A percentile compares a stretch with the other conserved stretches of the same genome.
Conservation (phyloP, 2,797 vertebrate genomes). For the Iguana delicatissima region DNA sequence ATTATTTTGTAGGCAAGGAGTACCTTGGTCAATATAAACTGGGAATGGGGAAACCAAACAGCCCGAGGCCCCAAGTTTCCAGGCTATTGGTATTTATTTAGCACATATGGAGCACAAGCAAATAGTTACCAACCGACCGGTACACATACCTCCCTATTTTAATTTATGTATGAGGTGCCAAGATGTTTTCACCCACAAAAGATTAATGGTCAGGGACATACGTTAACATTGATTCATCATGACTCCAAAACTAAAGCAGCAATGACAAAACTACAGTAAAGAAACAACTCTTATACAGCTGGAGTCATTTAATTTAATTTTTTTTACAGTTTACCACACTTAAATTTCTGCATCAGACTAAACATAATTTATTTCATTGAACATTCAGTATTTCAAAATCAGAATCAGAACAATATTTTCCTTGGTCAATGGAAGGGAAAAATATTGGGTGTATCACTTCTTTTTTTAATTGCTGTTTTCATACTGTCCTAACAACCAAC, state of each 20-base stretch:
- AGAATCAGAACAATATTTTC: constrained; percentile 50
- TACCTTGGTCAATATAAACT: not conserved
- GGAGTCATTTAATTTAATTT: constrained; percentile 49
- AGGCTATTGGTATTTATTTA: not conserved
- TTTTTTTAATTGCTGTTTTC: constrained; percentile 22
- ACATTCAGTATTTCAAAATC: constrained; percentile 59
- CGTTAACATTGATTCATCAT: constrained; percentile 37
- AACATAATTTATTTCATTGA: constrained; percentile 65
- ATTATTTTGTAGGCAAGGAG: not conserved
- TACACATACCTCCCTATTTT: constrained; percentile 24
- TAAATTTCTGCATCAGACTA: constrained; percentile 40
- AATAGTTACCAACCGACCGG: not conserved
- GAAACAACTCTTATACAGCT: constrained; percentile 58
- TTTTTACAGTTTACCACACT: not conserved
- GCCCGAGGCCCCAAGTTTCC: not conserved
- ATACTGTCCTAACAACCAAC: constrained; percentile 3
- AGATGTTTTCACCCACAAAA: constrained; percentile 45
- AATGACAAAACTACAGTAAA: constrained; percentile 67
- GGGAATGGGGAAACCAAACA: not conserved
- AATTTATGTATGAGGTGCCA: constrained; percentile 53
- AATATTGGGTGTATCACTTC: not conserved
- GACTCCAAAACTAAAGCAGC: constrained; percentile 41
- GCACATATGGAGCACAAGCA: not conserved
- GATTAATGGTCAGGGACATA: constrained; percentile 61
- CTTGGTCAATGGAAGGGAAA: constrained; percentile 47